Evolutionary conservation across 1,140 invertebrate species (phyloP).

Genomic region (Formica exsecta): DNA sequence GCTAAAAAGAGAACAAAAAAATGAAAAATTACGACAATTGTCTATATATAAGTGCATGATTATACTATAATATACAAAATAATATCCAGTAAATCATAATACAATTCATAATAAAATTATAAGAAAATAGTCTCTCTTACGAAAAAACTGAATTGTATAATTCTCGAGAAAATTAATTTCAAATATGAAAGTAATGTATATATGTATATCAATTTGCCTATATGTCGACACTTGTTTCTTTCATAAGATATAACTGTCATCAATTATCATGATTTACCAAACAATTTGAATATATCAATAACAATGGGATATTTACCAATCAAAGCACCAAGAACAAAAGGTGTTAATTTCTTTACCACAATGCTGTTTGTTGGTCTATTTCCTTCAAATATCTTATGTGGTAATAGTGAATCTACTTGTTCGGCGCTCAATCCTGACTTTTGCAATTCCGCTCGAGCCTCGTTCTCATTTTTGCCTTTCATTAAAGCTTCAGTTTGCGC

Average conservation of each 20-base stretch:
- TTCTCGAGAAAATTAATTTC: neutral
- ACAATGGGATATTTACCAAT: conserved; percentile 91
- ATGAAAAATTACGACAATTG: conserved; percentile 58
- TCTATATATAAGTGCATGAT: neutral
- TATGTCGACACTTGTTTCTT: neutral
- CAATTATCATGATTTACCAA: neutral
- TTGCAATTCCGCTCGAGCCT: conserved; percentile 92
- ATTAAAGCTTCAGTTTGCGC: conserved; percentile 99
- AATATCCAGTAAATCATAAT: conserved; percentile 32
- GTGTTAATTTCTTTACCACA: conserved; percentile 96
- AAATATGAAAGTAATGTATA: neutral
- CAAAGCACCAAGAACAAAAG: conserved; percentile 97
- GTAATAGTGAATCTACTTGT: conserved; percentile 93
- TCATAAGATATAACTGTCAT: neutral
- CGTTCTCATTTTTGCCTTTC: conserved; percentile 94
- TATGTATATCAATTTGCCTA: neutral
- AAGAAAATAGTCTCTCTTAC: neutral
- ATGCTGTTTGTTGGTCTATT: conserved; percentile 99
- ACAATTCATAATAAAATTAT: neutral
- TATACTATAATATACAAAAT: conserved; percentile 33
- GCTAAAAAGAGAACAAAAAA: conserved; percentile 88
- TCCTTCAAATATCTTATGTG: conserved; percentile 99
- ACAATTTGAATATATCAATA: neutral
- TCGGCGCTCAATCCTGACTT: conserved; percentile 91
- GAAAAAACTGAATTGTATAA: neutral